Base-by-base conservation (phyloP, 1,140 invertebrate species). In the Ptiloglossa arizonensis region DNA sequence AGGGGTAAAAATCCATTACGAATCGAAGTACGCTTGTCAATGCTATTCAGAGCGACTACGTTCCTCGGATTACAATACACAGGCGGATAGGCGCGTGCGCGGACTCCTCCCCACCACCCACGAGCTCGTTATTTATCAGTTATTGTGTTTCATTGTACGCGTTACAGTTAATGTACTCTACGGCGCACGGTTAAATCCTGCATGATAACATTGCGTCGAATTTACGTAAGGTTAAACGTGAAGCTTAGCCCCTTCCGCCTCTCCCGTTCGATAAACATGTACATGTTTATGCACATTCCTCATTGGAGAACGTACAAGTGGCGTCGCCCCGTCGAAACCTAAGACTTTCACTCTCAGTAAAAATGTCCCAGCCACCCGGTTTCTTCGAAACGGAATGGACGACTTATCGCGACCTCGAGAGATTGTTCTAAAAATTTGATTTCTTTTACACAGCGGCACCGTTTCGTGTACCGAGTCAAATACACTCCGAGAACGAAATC, bases 321-420 rank as follows among this genome's bases (percentile, higher is more conserved):
- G 29, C 67, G 50, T 81, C 66, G 62, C 72, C 46, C 68, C 82
- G 57, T 80, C 72, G 63, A 84, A 80, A 85, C 77, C 50, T 68
- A 72, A 52, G 67, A 84, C 82, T 85, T 85, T 85, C 83, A 84
- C 83, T 85, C 70, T 85, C 78, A 29, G 32, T 78, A 81, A 80
- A 81, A 81, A 80, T 60, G 72, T 69, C 67, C 54, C 66, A 32
- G 60, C 76, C 38, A 17, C 32, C 15, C 2, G 13, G 35, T 22
- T 60, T 71, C 56, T 5, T 5, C 54, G 50, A 41, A 59, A 46
- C 27, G 11, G 0, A 41, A 19, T 27, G 46, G 13, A 41, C 29
- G n/a, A 44, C 6, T 3, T 46, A 38, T 27, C 9, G 50, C 11
- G 24, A n/a, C 22, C 0, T 3, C 41, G 5, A 1, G 5, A 11